These are phyloP conservation scores for Spodoptera frugiperda DNA, from an alignment of 1,140 invertebrate species.

Conservation along the genomic window DNA sequence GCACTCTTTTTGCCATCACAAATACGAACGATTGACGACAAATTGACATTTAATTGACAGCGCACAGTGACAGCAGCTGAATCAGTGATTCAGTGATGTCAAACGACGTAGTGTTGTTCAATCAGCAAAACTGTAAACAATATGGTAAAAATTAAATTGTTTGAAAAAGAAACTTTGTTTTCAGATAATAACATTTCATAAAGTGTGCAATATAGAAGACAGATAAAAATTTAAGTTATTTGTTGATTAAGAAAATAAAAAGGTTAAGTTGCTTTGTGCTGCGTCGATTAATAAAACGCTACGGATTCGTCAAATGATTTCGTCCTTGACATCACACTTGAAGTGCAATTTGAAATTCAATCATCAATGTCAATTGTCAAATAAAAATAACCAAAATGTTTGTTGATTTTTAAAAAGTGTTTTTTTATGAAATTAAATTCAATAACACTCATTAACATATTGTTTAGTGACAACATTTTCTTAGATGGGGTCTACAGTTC, in stretches of 20 bases:
- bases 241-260: no score
- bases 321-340: not conserved
- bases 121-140: no score
- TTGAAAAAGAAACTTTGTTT: no score
- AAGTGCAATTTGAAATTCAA: not conserved
- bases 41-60: no score
- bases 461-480: conserved; percentile 8
- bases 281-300: no score
- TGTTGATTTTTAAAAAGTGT: not conserved
- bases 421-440: conserved; percentile 1
- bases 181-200: no score
- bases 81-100: not conserved
- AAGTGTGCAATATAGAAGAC: no score
- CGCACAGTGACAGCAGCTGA: not conserved
- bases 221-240: no score
- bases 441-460: not conserved
- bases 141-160: no score
- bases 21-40: not conserved
- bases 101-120: not conserved
- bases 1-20: not conserved
- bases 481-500: conserved; percentile 58
- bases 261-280: no score
- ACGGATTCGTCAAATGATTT: no score
- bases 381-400: conserved; percentile 31
- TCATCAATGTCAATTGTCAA: not conserved